phyloP scores from a whole-genome alignment of 2,888 invertebrate species.

The Amaurobius ferox region DNA sequence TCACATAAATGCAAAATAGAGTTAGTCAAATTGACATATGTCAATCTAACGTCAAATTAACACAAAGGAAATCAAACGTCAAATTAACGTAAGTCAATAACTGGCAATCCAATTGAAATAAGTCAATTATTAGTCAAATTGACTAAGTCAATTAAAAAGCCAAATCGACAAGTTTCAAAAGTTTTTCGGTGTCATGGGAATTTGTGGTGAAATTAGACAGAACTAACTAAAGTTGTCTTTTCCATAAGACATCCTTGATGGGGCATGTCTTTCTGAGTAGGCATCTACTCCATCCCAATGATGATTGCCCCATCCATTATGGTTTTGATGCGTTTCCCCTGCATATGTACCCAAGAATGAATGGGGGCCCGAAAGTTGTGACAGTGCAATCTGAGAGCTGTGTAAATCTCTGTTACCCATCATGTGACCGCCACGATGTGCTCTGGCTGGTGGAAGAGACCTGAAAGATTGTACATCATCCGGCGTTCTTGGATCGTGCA shows the following conservation, averaged over 20 bases:
- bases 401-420: slow-evolving; percentile 88
- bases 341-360: slow-evolving; percentile 61
- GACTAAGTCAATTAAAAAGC: no score
- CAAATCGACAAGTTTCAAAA: no score
- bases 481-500: slow-evolving; percentile 82
- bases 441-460: slow-evolving; percentile 87
- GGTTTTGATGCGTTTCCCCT: slow-evolving; percentile 18
- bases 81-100: no score
- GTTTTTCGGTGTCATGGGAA: no score
- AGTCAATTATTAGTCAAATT: no score
- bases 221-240: slow-evolving; percentile 64
- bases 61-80: no score
- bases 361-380: slow-evolving; percentile 86
- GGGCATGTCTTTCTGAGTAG: slow-evolving; percentile 64
- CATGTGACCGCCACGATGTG: slow-evolving; percentile 81
- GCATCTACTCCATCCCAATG: slow-evolving; percentile 63
- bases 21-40: no score
- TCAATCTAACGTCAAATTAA: no score
- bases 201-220: no score
- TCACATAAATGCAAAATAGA: no score
- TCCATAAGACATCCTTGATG: slow-evolving; percentile 60
- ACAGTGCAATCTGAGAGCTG: slow-evolving; percentile 87
- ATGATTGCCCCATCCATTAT: slow-evolving; percentile 17
- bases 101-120: no score
- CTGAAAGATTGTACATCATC: slow-evolving; percentile 94